Percentiles rank a stretch among this genome's conserved stretches.
phyloP scores from a whole-genome alignment of 2,113 vertebrate species.

The Dissostichus mawsoni region DNA sequence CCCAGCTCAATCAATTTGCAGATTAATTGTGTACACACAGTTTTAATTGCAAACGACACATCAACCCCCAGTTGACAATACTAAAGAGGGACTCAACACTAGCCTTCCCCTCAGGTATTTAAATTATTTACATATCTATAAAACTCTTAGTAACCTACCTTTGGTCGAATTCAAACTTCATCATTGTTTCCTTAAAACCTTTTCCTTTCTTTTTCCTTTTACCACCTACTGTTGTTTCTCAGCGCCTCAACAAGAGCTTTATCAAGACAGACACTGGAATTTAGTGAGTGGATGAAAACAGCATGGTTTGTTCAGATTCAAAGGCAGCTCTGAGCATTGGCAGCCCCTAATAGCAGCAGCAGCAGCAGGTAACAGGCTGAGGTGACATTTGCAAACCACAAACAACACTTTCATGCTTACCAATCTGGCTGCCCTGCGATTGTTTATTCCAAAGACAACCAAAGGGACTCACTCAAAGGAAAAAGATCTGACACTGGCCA shows the following conservation, averaged over 20 bases:
- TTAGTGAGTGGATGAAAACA: constrained; percentile 3
- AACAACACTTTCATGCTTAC: constrained; percentile 30
- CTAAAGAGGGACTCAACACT: background rate
- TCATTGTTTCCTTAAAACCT: background rate
- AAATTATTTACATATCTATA: background rate
- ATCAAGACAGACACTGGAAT: background rate
- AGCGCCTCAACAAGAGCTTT: background rate
- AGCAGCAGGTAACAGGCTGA: constrained; percentile 17
- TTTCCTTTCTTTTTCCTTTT: background rate
- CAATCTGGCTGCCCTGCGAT: constrained; percentile 12
- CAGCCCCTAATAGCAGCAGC: background rate
- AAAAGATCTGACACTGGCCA: constrained; percentile 9
- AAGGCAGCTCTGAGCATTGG: constrained; percentile 3
- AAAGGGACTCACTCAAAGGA: constrained; percentile 8
- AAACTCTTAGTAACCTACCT: background rate
- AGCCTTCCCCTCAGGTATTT: background rate
- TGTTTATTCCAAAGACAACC: constrained; percentile 12
- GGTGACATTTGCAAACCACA: constrained; percentile 31
- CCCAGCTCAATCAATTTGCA: no score
- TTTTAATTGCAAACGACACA: no score
- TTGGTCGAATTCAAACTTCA: background rate
- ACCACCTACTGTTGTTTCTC: background rate
- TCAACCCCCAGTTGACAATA: background rate
- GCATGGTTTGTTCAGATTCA: constrained; percentile 6
- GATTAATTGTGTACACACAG: no score